These are phyloP conservation scores for Gryon sp. DNA, from an alignment of 1,140 invertebrate genomes.

Conservation along the genomic window DNA sequence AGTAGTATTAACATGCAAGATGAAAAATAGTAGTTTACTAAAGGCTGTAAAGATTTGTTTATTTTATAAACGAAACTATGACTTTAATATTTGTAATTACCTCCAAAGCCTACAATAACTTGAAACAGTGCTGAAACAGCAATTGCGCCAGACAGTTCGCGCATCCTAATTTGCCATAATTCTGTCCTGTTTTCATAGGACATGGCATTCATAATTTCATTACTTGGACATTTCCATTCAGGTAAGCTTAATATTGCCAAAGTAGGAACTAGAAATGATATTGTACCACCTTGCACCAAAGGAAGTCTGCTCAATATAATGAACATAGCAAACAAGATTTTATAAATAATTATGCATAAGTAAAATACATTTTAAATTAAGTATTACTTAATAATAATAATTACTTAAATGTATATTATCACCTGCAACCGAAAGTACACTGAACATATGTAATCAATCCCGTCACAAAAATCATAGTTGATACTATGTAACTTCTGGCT, in stretches of 20 bases:
- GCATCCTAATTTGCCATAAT: conserved; percentile 89
- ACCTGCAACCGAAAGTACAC: conserved; percentile 90
- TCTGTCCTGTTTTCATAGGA: conserved; percentile 81
- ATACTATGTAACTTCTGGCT: conserved; percentile 89
- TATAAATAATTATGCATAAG: conserved; percentile 9
- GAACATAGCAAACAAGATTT: conserved; percentile 3
- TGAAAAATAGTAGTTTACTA: too few relatives aligned
- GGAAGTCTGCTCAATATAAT: conserved; percentile 80
- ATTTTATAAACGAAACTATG: too few relatives aligned
- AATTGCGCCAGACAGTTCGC: conserved; percentile 91
- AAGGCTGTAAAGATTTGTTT: too few relatives aligned
- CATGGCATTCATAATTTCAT: conserved; percentile 81
- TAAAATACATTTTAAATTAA: too few relatives aligned
- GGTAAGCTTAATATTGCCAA: conserved; percentile 90
- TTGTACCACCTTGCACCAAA: conserved; percentile 89
- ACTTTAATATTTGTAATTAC: conserved; percentile 66
- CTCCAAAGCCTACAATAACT: conserved; percentile 85
- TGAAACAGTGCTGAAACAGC: conserved; percentile 90
- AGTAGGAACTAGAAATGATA: conserved; percentile 91
- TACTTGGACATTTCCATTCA: conserved; percentile 87
- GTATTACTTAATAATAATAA: conserved; percentile 5
- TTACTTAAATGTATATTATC: neutral
- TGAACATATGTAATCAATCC: conserved; percentile 91
- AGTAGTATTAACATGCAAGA: too few relatives aligned
- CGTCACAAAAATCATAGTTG: conserved; percentile 93